Percentiles rank a stretch among this genome's conserved stretches.
phyloP scores from a whole-genome alignment of 2,113 vertebrate species.

The mouse (Mus musculus) region DNA sequence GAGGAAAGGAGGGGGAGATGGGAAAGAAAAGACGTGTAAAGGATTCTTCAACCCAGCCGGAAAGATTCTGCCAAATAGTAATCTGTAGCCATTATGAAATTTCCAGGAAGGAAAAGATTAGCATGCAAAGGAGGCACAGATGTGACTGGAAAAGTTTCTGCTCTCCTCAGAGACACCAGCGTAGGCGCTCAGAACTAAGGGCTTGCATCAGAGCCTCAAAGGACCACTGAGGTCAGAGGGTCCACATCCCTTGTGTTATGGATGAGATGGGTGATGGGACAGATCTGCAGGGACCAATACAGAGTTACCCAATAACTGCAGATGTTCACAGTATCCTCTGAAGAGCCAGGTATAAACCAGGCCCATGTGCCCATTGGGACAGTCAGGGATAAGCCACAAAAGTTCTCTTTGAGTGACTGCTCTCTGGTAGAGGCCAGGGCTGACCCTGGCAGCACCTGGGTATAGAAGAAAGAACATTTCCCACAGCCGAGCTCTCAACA shows the following conservation, averaged over 20 bases:
- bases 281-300: no score
- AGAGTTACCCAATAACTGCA: neutral
- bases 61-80: neutral
- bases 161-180: neutral
- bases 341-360: neutral
- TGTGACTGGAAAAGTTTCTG: neutral
- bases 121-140: conserved; percentile 39
- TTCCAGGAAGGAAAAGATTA: conserved; percentile 55
- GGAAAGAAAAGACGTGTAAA: neutral
- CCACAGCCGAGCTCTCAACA: neutral
- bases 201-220: neutral
- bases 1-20: neutral
- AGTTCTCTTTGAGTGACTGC: neutral
- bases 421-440: neutral
- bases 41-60: neutral
- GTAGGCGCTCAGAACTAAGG: neutral
- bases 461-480: neutral
- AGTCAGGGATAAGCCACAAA: neutral
- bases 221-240: neutral
- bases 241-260: neutral
- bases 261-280: neutral
- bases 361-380: neutral
- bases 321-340: neutral
- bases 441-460: neutral
- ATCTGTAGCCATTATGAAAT: conserved; percentile 45